Evolutionary conservation across 1,140 invertebrate genomes (phyloP).

Genomic region (Magallana gigas): DNA sequence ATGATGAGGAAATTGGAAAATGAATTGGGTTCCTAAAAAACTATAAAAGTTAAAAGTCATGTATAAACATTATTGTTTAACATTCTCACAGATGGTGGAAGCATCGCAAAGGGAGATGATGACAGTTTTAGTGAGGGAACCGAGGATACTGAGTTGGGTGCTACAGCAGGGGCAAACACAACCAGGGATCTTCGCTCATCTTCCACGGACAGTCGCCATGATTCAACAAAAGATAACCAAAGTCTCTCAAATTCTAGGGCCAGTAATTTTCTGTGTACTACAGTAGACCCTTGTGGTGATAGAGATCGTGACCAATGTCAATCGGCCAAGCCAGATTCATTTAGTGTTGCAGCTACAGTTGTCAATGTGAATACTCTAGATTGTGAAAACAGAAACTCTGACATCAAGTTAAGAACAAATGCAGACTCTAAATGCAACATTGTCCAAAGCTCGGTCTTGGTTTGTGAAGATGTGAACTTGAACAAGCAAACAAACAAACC

Average conservation of each 20-base stretch:
- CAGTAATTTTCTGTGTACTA: neutral
- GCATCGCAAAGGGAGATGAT: neutral
- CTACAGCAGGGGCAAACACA: neutral
- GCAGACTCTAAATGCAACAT: too few species aligned
- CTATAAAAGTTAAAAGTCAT: too few species aligned
- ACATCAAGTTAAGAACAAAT: too few species aligned
- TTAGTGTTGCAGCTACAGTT: too few species aligned
- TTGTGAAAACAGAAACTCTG: too few species aligned
- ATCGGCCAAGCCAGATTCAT: too few species aligned
- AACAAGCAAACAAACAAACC: neutral
- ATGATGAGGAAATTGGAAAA: too few species aligned
- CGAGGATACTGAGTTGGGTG: neutral
- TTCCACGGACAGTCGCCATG: neutral
- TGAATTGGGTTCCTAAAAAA: too few species aligned
- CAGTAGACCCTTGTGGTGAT: neutral
- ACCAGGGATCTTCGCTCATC: neutral
- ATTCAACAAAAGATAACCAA: neutral
- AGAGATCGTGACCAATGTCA: too few species aligned
- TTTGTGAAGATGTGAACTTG: slow-evolving; percentile 7
- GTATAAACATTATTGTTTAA: too few species aligned
- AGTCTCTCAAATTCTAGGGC: neutral
- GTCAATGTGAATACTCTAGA: too few species aligned
- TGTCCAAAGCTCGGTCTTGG: neutral
- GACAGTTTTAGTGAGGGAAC: neutral
- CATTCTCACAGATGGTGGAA: neutral